These are phyloP conservation scores for Globicephala melas DNA, from an alignment of 2,113 vertebrate species.

Conservation along the genomic window DNA sequence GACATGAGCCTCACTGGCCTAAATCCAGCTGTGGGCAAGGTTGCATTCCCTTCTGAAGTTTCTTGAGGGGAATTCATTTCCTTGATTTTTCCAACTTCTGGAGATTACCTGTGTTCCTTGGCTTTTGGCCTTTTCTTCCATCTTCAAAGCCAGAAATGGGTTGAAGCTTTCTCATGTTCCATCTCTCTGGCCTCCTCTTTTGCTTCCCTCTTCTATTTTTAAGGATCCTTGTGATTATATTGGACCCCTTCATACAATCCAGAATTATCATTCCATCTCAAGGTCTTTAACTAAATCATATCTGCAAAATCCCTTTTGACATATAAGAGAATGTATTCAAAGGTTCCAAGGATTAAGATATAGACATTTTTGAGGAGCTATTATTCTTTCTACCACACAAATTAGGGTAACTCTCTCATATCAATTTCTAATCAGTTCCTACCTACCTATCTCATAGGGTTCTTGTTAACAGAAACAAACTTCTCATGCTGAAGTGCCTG, in stretches of 20 bases:
- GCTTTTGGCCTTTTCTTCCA: neutral
- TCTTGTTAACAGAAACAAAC: neutral
- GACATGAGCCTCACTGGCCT: neutral
- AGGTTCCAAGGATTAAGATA: neutral
- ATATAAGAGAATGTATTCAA: neutral
- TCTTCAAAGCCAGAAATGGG: neutral
- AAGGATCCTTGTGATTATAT: neutral
- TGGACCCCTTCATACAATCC: neutral
- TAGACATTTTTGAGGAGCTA: neutral
- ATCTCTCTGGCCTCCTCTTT: neutral
- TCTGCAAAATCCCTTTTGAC: neutral
- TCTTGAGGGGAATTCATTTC: neutral
- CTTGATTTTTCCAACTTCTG: neutral
- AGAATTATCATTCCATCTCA: neutral
- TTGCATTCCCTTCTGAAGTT: neutral
- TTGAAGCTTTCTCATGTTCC: neutral
- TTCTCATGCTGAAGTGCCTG: neutral
- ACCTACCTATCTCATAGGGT: neutral
- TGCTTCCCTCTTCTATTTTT: neutral
- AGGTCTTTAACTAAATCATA: neutral
- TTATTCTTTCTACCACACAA: neutral
- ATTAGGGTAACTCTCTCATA: neutral
- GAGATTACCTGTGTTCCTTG: neutral
- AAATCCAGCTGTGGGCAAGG: neutral
- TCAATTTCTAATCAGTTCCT: neutral